These are phyloP conservation scores for Sebastes hubbsi DNA, from an alignment of 2,797 vertebrate species.

Conservation along the genomic window DNA sequence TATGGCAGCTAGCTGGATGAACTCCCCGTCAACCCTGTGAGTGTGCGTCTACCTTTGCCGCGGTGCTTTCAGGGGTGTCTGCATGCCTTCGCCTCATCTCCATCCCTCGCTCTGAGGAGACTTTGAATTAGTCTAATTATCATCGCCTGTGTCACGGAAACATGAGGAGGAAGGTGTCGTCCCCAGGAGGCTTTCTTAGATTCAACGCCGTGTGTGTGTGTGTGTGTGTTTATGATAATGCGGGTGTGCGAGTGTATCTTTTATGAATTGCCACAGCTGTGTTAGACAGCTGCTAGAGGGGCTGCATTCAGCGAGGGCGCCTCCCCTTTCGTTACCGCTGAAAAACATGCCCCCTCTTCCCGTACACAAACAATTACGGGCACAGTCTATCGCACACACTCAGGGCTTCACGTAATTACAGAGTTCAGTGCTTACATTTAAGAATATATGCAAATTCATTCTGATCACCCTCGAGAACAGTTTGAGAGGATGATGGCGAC, in stretches of 20 bases:
- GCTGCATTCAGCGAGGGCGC: slow-evolving; percentile 51
- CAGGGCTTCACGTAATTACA: slow-evolving; percentile 68
- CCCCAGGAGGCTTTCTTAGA: slow-evolving; percentile 57
- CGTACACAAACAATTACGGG: slow-evolving; percentile 60
- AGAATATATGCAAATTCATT: slow-evolving; percentile 71
- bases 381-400: slow-evolving; percentile 57
- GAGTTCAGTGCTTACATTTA: slow-evolving; percentile 73
- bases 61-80: slow-evolving; percentile 39
- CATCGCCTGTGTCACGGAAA: slow-evolving; percentile 70
- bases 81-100: slow-evolving; percentile 55
- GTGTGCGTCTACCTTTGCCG: slow-evolving; percentile 23
- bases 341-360: slow-evolving; percentile 55
- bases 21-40: slow-evolving; percentile 68
- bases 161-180: slow-evolving; percentile 67
- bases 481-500: slow-evolving; percentile 46
- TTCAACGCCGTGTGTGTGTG: slow-evolving; percentile 11
- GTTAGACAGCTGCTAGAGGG: slow-evolving; percentile 75
- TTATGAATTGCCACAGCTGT: slow-evolving; percentile 78
- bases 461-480: slow-evolving; percentile 54
- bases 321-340: slow-evolving; percentile 46
- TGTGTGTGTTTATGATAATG: slow-evolving; percentile 50
- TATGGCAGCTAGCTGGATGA: slow-evolving; percentile 59
- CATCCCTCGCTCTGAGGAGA: slow-evolving; percentile 65
- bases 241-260: slow-evolving; percentile 49
- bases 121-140: slow-evolving; percentile 80